Percentiles rank a stretch among this genome's conserved stretches.
Conservation (phyloP, 2,888 invertebrate species). For the Nemurella pictetii region DNA sequence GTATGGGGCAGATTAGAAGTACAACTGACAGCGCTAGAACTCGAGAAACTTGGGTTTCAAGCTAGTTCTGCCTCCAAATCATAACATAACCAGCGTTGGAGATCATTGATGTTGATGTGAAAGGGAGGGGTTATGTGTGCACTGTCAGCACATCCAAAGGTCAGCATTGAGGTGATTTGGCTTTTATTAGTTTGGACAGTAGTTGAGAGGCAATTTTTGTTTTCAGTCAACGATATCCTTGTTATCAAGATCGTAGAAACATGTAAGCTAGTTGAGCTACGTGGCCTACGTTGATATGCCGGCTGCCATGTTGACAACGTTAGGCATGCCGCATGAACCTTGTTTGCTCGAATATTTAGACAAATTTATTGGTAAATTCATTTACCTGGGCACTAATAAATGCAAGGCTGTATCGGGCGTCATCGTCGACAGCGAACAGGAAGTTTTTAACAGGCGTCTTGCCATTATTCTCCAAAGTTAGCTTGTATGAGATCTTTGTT, state of each 20-base stretch:
- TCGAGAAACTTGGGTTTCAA: too few species aligned
- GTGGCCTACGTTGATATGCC: constrained; percentile 7
- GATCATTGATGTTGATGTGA: neutral
- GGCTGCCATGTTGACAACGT: neutral
- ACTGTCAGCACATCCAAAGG: neutral
- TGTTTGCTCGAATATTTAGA: neutral
- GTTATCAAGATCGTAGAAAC: constrained; percentile 14
- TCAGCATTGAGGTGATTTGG: neutral
- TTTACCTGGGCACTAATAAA: constrained; percentile 66
- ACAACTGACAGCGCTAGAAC: too few species aligned
- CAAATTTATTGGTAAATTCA: neutral
- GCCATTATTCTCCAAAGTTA: constrained; percentile 83
- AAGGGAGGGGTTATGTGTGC: neutral
- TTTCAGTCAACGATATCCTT: neutral
- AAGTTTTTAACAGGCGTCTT: constrained; percentile 71
- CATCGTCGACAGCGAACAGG: constrained; percentile 70
- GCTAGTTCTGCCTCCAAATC: too few species aligned
- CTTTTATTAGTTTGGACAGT: neutral
- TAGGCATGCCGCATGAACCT: neutral
- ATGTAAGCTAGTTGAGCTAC: neutral
- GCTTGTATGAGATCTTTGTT: constrained; percentile 77
- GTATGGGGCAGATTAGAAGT: too few species aligned
- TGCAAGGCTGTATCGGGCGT: constrained; percentile 66
- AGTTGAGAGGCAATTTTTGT: neutral
- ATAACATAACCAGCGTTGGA: too few species aligned